Conservation (phyloP, 2,888 invertebrate genomes). For the Hirtodrosophila histrioides region DNA sequence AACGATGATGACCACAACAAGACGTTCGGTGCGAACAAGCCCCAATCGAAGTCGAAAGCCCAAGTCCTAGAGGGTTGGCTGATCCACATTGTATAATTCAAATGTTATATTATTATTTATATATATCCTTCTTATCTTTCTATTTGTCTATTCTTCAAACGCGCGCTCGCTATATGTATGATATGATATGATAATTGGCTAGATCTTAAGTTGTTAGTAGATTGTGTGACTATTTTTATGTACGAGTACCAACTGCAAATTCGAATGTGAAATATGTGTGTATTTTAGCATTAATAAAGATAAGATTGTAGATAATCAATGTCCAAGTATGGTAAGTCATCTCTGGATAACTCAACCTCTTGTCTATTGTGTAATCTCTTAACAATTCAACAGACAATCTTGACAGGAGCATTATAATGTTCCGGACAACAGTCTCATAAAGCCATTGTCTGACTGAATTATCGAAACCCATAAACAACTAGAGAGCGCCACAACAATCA, state of each 20-base stretch:
- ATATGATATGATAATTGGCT: constrained; percentile 56
- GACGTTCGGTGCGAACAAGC: constrained; percentile 70
- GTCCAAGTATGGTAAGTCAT: background rate
- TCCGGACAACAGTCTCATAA: constrained; percentile 15
- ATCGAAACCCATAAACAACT: constrained; percentile 25
- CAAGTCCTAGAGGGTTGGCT: constrained; percentile 60
- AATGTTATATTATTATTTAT: constrained; percentile 28
- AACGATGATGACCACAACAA: constrained; percentile 48
- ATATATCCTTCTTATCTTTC: constrained; percentile 31
- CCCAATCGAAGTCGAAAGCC: constrained; percentile 79
- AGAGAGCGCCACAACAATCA: constrained; percentile 6
- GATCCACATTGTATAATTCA: constrained; percentile 12
- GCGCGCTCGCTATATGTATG: constrained; percentile 63
- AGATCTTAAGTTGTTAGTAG: constrained; percentile 68
- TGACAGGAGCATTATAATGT: constrained; percentile 39
- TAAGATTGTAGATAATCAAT: constrained; percentile 53
- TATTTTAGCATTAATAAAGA: constrained; percentile 53
- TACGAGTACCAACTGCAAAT: constrained; percentile 36
- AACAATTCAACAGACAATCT: constrained; percentile 31
- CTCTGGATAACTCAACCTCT: background rate
- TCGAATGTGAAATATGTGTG: constrained; percentile 28
- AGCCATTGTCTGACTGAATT: constrained; percentile 24
- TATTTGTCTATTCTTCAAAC: constrained; percentile 25
- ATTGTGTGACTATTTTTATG: constrained; percentile 76
- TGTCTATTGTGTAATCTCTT: constrained; percentile 10